Conservation (phyloP, 2,888 invertebrate species). For the Actias luna region DNA sequence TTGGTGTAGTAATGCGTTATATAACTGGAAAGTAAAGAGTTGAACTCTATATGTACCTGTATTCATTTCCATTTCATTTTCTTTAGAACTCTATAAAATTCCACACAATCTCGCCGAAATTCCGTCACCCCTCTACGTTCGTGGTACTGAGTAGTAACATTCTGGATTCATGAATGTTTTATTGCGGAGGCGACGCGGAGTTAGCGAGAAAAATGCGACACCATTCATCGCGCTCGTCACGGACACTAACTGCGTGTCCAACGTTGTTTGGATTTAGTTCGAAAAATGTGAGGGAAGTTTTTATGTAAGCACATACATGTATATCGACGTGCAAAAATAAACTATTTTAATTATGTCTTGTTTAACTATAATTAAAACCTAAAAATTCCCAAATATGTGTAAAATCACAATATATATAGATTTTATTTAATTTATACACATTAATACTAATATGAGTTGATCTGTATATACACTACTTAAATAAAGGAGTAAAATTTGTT, state of each 20-base stretch:
- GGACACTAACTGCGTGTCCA: constrained; percentile 73
- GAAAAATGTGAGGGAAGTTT: constrained; percentile 48
- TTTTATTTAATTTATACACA: too few relatives aligned
- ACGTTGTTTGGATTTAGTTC: constrained; percentile 69
- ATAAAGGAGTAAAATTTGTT: too few relatives aligned
- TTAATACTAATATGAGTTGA: too few relatives aligned
- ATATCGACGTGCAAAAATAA: background rate
- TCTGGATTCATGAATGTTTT: constrained; percentile 77
- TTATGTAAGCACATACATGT: background rate
- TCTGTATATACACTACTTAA: too few relatives aligned
- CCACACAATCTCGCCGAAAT: constrained; percentile 47
- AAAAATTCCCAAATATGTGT: too few relatives aligned
- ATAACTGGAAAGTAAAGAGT: background rate
- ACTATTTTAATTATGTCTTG: background rate
- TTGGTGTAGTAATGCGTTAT: background rate
- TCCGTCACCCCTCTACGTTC: constrained; percentile 51
- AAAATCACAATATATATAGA: too few relatives aligned
- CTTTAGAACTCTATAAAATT: constrained; percentile 20
- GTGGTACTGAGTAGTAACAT: constrained; percentile 63
- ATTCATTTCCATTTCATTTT: constrained; percentile 5
- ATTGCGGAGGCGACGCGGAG: constrained; percentile 65
- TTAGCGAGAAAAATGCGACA: constrained; percentile 72
- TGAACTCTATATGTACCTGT: background rate
- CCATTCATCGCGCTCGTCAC: constrained; percentile 75
- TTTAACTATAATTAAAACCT: background rate